Base-by-base conservation (phyloP, 2,113 vertebrate species). In the Mugil cephalus region DNA sequence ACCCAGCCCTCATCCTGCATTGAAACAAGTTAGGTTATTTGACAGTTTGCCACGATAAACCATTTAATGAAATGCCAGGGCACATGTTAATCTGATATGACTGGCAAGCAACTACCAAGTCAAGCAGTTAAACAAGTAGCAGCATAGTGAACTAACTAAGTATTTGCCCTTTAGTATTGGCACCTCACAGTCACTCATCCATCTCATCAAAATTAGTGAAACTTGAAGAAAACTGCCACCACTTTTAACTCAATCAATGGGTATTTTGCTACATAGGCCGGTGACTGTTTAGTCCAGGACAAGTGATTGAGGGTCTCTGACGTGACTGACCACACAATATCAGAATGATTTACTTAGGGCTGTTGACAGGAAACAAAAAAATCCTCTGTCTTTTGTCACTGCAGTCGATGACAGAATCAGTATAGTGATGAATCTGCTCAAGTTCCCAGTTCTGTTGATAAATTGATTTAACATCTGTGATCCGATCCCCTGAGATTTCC, bases 1-100 rank as follows among this genome's bases (percentile, higher is more conserved):
- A 83, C 66, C 83, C 81, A 80, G 80, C 78, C 17, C 56, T 83
- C 53, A 60, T 78, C 77, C 83, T 88, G 83, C 60, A 88, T 80
- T 68, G 52, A 81, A 64, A 88, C 71, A 88, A 84, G 74, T 47
- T 52, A 38, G 11, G 56, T 80, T 86, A 87, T 76, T 75, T 24
- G 60, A 76, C 54, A 80, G 17, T 64, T 46, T 40, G 50, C 74
- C 38, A 79, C 19, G 56, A 52, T 24, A 0, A 13, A 46, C 30
- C 11, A 63, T 38, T 17, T 34, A 50, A 56, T 54, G 14, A 67
- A 56, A 58, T 4, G n/a, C 15, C 55, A 45, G 46, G 43, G 64
- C 48, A 63, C 50, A 17, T 14, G 66, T 54, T 54, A 67, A 45
- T 77, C 59, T 56, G 39, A 19, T 7, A 56, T 34, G 17, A 87